A percentile compares a stretch with the other conserved stretches of the same genome.
phyloP scores from a whole-genome alignment of 2,797 vertebrate species.

The Phaenicophaeus curvirostris region DNA sequence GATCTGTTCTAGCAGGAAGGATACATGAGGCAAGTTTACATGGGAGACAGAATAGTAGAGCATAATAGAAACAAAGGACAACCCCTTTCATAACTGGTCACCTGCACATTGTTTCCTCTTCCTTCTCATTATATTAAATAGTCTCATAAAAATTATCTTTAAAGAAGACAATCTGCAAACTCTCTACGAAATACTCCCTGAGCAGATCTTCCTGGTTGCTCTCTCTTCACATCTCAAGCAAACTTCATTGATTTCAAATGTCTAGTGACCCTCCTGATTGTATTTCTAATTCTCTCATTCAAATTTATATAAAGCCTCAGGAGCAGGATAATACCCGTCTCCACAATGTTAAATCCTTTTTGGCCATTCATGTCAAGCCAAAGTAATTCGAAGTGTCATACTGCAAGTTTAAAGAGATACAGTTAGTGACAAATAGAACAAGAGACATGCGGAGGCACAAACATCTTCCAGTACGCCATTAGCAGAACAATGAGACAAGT shows the following conservation, averaged over 20 bases:
- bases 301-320: neutral
- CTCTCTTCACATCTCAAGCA: neutral
- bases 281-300: constrained; percentile 12
- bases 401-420: neutral
- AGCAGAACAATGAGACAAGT: neutral
- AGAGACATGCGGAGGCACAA: neutral
- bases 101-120: neutral
- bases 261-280: neutral
- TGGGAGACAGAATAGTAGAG: neutral
- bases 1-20: neutral
- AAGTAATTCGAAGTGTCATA: neutral
- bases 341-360: neutral
- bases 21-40: neutral
- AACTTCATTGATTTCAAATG: neutral
- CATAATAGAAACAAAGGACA: neutral
- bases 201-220: neutral
- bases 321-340: neutral
- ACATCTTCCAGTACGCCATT: neutral
- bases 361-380: constrained; percentile 6
- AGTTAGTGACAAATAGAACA: neutral
- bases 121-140: neutral
- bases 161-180: neutral
- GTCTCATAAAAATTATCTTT: neutral
- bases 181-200: rapidly evolving
- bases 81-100: neutral